Evolutionary conservation across 2,113 vertebrate species (phyloP).

Genomic region (Ibidorhyncha struthersii): DNA sequence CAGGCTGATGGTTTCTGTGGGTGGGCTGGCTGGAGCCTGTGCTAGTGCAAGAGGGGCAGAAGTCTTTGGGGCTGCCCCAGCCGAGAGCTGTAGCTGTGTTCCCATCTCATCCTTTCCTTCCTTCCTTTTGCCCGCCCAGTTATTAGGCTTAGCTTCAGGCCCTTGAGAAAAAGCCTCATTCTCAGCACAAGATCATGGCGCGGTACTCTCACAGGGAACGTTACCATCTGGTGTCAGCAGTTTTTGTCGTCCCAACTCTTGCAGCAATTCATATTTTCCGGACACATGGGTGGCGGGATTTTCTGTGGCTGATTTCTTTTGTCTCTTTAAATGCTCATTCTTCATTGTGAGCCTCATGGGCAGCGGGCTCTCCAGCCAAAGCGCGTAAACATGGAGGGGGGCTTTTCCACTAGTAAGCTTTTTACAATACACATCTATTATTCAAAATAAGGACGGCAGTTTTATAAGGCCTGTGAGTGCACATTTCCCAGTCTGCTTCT

Average conservation of each 20-base stretch:
- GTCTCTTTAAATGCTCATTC: neutral
- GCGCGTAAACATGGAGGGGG: neutral
- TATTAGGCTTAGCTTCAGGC: neutral
- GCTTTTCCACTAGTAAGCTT: conserved; percentile 53
- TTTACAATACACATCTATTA: conserved; percentile 69
- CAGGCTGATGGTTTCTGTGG: neutral
- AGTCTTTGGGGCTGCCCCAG: neutral
- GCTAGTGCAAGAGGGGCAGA: neutral
- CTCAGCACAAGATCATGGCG: neutral
- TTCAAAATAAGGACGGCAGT: conserved; percentile 72
- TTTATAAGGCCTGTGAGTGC: conserved; percentile 73
- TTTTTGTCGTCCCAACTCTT: neutral
- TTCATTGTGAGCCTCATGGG: conserved; percentile 47
- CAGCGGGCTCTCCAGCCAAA: conserved; percentile 13
- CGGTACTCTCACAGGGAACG: fast-evolving
- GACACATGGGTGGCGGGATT: conserved; percentile 45
- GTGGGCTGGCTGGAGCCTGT: neutral
- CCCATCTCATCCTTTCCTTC: neutral
- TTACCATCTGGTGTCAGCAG: conserved; percentile 51
- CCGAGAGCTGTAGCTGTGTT: neutral
- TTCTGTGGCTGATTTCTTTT: conserved; percentile 37
- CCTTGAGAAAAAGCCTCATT: neutral
- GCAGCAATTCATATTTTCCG: conserved; percentile 30
- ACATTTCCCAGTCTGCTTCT: conserved; percentile 71
- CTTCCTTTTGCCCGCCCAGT: neutral